Evolutionary conservation across 1,140 invertebrate species (phyloP).

Genomic region (Caenorhabditis inopinata): DNA sequence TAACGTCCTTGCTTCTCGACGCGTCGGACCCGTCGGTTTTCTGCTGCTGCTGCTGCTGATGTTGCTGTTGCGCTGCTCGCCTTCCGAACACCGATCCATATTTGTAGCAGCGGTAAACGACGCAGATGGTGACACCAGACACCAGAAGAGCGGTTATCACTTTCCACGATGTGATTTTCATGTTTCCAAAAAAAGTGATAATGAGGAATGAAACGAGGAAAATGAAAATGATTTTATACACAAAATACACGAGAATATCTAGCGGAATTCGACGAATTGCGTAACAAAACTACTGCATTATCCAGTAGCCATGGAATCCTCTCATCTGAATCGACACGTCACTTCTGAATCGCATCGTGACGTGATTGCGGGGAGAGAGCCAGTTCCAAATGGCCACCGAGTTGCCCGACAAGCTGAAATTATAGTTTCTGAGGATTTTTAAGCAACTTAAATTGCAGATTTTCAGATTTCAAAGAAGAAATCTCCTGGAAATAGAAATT

Average conservation of each 20-base stretch:
- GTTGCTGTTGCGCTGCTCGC: too few species aligned
- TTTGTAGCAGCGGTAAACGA: constrained; percentile 24
- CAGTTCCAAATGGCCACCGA: not conserved
- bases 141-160: not conserved
- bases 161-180: not conserved
- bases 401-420: not conserved
- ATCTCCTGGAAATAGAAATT: too few species aligned
- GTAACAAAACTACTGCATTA: not conserved
- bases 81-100: constrained; percentile 9
- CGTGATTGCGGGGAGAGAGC: not conserved
- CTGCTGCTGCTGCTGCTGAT: not conserved
- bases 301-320: not conserved
- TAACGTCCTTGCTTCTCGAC: not conserved
- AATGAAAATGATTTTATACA: too few species aligned
- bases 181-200: not conserved
- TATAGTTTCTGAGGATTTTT: too few species aligned
- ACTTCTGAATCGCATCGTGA: not conserved
- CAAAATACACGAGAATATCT: too few species aligned
- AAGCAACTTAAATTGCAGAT: too few species aligned
- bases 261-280: too few species aligned
- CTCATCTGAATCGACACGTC: not conserved
- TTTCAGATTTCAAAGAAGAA: too few species aligned
- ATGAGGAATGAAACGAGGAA: too few species aligned
- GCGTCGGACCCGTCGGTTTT: not conserved
- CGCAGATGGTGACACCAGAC: not conserved